A percentile compares a stretch with the other conserved stretches of the same genome.
Conservation (phyloP, 2,888 invertebrate species). For the Hydriomena furcata region DNA sequence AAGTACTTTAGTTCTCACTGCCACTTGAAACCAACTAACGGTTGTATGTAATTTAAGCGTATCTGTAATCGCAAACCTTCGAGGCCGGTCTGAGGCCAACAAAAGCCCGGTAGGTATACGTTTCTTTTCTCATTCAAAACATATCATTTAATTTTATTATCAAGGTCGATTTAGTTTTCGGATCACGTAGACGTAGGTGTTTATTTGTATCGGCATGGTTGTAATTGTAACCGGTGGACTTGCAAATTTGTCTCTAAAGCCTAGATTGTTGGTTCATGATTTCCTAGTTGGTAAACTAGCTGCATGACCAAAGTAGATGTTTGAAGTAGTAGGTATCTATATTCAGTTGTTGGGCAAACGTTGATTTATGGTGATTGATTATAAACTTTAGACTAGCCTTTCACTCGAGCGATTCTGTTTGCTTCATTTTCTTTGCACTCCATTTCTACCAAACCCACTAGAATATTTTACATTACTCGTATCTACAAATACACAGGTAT, state of each 20-base stretch:
- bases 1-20: constrained; percentile 5
- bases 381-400: constrained; percentile 7
- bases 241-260: no score
- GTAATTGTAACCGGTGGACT: not conserved
- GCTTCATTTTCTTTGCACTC: constrained; percentile 5
- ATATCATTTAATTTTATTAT: constrained; percentile 14
- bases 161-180: constrained; percentile 10
- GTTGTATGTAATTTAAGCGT: constrained; percentile 18
- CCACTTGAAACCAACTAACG: constrained; percentile 10
- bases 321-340: not conserved
- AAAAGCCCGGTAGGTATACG: constrained; percentile 20
- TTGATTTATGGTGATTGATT: constrained; percentile 17
- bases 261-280: not conserved
- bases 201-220: constrained; percentile 1
- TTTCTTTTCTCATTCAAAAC: constrained; percentile 20
- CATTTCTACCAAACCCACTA: not conserved
- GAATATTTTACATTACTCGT: not conserved
- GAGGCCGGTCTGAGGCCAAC: constrained; percentile 29
- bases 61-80: constrained; percentile 25
- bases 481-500: not conserved
- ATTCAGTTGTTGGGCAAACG: constrained; percentile 11
- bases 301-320: not conserved
- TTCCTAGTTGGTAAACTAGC: not conserved
- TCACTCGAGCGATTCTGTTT: not conserved
- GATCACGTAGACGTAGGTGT: constrained; percentile 2